phyloP scores from a whole-genome alignment of 1,140 invertebrate species.

The Mylabris phalerata region DNA sequence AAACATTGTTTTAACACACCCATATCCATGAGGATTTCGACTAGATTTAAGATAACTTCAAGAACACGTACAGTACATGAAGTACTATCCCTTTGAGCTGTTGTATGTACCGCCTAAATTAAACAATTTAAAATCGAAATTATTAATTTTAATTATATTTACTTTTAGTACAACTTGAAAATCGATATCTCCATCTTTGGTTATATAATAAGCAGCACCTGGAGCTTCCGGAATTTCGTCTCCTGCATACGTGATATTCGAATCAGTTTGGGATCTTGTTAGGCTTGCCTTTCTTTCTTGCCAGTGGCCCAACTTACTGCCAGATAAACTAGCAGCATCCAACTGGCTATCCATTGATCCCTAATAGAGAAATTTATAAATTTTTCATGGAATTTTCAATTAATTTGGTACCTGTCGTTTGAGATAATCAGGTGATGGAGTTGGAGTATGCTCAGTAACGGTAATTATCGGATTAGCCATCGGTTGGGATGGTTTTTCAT shows the following conservation, averaged over 20 bases:
- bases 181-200: constrained; percentile 89
- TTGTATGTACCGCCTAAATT: constrained; percentile 72
- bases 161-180: constrained; percentile 85
- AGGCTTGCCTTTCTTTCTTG: constrained; percentile 63
- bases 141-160: constrained; percentile 21
- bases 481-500: constrained; percentile 22
- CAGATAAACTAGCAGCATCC: constrained; percentile 63
- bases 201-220: constrained; percentile 88
- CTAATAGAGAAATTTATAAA: constrained; percentile 38
- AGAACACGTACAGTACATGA: constrained; percentile 79
- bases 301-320: constrained; percentile 47
- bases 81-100: constrained; percentile 66
- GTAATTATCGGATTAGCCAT: constrained; percentile 87
- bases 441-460: constrained; percentile 89
- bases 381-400: not conserved
- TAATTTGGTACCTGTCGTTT: constrained; percentile 57
- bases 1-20: constrained; percentile 63
- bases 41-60: constrained; percentile 82
- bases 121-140: no score
- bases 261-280: constrained; percentile 86
- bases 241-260: constrained; percentile 81
- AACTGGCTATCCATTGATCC: constrained; percentile 74
- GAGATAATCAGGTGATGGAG: constrained; percentile 76
- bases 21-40: constrained; percentile 83
- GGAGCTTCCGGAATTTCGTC: constrained; percentile 78